Conservation (phyloP, 1,140 invertebrate species). For the Aphaenogaster floridana region DNA sequence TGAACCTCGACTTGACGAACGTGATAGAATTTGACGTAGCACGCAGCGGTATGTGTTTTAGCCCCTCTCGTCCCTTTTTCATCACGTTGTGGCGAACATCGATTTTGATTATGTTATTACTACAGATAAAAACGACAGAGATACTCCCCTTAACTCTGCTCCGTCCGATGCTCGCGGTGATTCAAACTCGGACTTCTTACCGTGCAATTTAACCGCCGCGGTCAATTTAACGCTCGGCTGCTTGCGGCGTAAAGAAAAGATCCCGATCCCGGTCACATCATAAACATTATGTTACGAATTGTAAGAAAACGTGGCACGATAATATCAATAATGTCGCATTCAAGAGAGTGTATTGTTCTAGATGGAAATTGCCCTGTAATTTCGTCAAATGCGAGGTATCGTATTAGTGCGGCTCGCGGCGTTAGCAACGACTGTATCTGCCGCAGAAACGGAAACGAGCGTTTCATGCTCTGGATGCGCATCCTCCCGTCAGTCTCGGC, state of each 20-base stretch:
- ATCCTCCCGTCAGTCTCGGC: constrained; percentile 14
- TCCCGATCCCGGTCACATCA: constrained; percentile 22
- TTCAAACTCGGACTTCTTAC: constrained; percentile 33
- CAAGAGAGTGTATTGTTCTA: constrained; percentile 38
- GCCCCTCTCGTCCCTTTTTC: background rate
- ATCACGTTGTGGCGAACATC: background rate
- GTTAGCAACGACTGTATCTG: constrained; percentile 22
- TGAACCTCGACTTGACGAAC: background rate
- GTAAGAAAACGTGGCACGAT: constrained; percentile 34
- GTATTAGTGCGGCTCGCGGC: constrained; percentile 18
- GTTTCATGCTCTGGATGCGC: constrained; percentile 57
- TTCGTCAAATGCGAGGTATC: constrained; percentile 43
- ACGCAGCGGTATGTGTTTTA: background rate
- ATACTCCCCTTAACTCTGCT: background rate
- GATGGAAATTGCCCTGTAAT: constrained; percentile 55
- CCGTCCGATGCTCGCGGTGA: background rate
- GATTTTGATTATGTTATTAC: constrained; percentile 31
- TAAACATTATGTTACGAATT: constrained; percentile 42
- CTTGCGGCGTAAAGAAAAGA: constrained; percentile 28
- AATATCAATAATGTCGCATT: constrained; percentile 51
- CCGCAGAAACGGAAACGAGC: constrained; percentile 47
- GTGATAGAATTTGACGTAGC: background rate
- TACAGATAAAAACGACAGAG: constrained; percentile 21
- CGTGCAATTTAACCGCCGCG: constrained; percentile 36
- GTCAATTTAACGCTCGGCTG: constrained; percentile 56